Conservation (phyloP, 2,113 vertebrate species). For the Prionailurus viverrinus region DNA sequence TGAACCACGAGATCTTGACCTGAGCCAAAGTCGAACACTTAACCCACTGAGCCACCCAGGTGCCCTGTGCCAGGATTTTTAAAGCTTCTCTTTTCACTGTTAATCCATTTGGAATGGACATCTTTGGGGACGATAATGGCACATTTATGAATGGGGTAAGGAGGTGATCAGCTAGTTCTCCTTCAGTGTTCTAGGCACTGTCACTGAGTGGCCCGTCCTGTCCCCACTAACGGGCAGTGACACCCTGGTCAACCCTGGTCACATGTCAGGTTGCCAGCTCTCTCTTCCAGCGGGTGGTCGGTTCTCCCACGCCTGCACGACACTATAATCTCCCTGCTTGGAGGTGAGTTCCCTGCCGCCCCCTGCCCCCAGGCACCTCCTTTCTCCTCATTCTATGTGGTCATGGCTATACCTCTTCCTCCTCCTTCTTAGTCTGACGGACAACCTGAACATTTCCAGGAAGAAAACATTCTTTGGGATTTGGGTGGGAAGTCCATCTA, state of each 20-base stretch:
- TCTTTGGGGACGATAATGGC: background rate
- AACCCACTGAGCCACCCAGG: too few species aligned
- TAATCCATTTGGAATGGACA: background rate
- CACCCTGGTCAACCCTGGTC: too few species aligned
- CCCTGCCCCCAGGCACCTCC: fast-evolving
- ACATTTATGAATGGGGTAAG: background rate
- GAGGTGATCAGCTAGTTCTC: background rate
- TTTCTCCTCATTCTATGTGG: background rate
- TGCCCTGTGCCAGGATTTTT: too few species aligned
- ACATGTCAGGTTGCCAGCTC: background rate
- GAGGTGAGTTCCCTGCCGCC: fast-evolving
- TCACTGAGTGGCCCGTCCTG: too few species aligned
- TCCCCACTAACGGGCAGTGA: too few species aligned
- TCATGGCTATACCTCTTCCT: fast-evolving
- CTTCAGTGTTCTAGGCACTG: background rate
- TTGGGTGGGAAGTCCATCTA: background rate
- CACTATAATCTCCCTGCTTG: background rate
- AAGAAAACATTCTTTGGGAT: background rate
- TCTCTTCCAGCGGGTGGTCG: background rate
- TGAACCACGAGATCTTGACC: too few species aligned
- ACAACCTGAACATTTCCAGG: background rate
- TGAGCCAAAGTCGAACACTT: too few species aligned
- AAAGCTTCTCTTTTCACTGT: too few species aligned
- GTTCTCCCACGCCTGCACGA: fast-evolving
- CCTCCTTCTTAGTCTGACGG: background rate